Base-by-base conservation (phyloP, 2,888 invertebrate species). In the Mactromeris polynyma region DNA sequence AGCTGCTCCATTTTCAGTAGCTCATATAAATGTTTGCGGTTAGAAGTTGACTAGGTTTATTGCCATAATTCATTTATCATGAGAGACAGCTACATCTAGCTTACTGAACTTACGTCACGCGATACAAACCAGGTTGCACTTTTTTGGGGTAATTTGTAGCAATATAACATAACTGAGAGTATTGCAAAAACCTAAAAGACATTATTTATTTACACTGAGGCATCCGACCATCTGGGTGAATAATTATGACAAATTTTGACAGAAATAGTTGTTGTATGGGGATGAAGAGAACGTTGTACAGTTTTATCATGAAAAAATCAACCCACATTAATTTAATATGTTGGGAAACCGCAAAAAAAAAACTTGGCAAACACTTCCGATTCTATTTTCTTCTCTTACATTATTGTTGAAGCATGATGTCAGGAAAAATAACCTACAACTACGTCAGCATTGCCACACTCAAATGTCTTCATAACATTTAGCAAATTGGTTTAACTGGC, bases 401-500 rank as follows among this genome's bases (percentile, higher is more conserved):
- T 73, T 36, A 33, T 33, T 17, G 19, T 9, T 31, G 11, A 73
- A 69, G 31, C 14, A 33, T 73, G 73, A 73, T 73, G 31, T 73
- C 73, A 33, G 31, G 1, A 31, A 33, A 33, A 73, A 36, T 73
- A 36, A 73, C 73, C 33, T n/a, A n/a, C 33, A 73, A 73, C 73
- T 33, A 73, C 73, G 36, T 73, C 36, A 73, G 33, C 6, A 33
- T 73, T 33, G 36, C 73, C 31, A 19, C 73, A 73, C 14, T 73
- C 33, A 7, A 73, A 36, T 73, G 33, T 73, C 73, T 73, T 73
- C 33, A 33, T 73, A 73, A 73, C 73, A 73, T 73, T 73, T 73
- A 73, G 73, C 36, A 73, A 73, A 33, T 73, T 73, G 36, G 73
- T 36, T 73, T 73, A 73, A 33, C 73, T 73, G 36, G 73, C 31